Evolutionary conservation across 1,140 invertebrate genomes (phyloP).

Genomic region (Drosophila parvula): DNA sequence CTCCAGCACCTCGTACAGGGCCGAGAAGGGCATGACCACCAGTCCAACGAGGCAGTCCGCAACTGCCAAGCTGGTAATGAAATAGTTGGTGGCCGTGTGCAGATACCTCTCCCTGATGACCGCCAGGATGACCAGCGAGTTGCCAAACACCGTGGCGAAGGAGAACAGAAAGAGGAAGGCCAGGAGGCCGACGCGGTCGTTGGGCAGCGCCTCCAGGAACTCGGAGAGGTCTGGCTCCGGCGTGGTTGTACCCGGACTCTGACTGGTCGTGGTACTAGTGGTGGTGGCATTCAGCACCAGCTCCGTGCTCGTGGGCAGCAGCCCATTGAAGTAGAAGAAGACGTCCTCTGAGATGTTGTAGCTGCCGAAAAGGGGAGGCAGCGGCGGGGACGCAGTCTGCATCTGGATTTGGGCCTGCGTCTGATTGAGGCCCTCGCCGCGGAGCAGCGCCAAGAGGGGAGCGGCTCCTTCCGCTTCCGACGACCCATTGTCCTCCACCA

Average conservation of each 20-base stretch:
- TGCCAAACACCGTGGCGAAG: constrained; percentile 97
- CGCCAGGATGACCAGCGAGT: constrained; percentile 97
- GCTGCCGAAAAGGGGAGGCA: constrained; percentile 69
- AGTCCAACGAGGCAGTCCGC: constrained; percentile 98
- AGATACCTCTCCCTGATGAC: constrained; percentile 95
- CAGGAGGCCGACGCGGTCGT: constrained; percentile 91
- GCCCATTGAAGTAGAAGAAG: constrained; percentile 79
- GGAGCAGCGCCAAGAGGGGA: constrained; percentile 63
- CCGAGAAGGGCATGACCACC: constrained; percentile 98
- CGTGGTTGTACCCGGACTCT: constrained; percentile 48
- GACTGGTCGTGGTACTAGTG: constrained; percentile 9
- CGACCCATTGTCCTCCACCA: constrained; percentile 44
- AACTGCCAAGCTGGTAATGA: constrained; percentile 97
- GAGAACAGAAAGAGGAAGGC: constrained; percentile 95
- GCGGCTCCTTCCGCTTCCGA: constrained; percentile 58
- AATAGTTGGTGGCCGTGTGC: constrained; percentile 98
- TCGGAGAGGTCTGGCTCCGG: constrained; percentile 74
- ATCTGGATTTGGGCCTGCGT: constrained; percentile 31
- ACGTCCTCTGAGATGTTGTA: constrained; percentile 82
- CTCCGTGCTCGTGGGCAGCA: constrained; percentile 64
- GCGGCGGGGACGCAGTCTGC: background rate
- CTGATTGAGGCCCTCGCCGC: constrained; percentile 60
- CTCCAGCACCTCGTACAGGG: constrained; percentile 93
- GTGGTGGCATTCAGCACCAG: constrained; percentile 41
- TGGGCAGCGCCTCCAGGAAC: constrained; percentile 85